Evolutionary conservation across 2,797 vertebrate genomes (phyloP).

Genomic region (Aldrovandia affinis): DNA sequence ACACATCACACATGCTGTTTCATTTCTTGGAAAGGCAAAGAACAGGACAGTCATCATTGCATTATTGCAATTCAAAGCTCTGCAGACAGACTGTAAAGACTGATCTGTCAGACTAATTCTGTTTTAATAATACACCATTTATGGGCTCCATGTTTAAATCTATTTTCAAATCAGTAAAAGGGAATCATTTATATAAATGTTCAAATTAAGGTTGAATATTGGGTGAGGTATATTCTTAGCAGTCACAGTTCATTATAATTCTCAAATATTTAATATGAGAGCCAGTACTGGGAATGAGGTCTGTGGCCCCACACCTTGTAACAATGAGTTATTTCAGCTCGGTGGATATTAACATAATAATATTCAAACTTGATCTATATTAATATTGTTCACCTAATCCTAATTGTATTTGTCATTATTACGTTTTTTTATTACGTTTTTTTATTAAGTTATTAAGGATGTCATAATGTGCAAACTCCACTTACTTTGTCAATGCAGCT

Average conservation of each 20-base stretch:
- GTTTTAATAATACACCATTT: background rate
- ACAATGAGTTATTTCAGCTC: background rate
- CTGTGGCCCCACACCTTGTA: background rate
- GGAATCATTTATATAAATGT: too few species aligned
- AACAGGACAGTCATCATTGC: background rate
- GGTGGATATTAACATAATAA: background rate
- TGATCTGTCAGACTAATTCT: background rate
- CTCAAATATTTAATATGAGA: background rate
- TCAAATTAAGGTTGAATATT: background rate
- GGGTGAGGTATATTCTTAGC: background rate
- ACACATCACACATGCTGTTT: background rate
- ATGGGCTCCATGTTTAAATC: background rate
- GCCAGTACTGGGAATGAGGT: background rate
- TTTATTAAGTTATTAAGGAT: background rate
- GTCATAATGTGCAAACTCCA: too few species aligned
- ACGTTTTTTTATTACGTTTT: background rate
- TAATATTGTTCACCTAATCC: background rate
- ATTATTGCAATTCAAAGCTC: background rate
- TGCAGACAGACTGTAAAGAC: background rate
- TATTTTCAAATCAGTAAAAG: background rate
- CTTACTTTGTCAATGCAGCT: too few species aligned
- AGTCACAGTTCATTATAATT: background rate
- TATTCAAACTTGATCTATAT: background rate
- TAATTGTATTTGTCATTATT: background rate
- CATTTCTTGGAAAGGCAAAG: background rate